Evolutionary conservation across 2,888 invertebrate species (phyloP).

Genomic region (Acleris sparsana): DNA sequence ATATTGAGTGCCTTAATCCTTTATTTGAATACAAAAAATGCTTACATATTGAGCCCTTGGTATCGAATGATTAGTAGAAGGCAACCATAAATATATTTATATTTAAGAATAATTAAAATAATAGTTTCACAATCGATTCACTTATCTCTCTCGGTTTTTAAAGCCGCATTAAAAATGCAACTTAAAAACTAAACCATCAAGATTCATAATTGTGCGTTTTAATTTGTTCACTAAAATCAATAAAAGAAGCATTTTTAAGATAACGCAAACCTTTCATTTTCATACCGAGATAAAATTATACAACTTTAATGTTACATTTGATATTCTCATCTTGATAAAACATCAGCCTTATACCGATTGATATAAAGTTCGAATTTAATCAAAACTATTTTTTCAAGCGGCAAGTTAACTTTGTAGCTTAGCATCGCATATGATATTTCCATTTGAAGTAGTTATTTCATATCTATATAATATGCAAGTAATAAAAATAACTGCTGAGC

Average conservation of each 20-base stretch:
- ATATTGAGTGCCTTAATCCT: too few relatives aligned
- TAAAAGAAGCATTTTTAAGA: slow-evolving; percentile 32
- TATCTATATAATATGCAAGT: slow-evolving; percentile 20
- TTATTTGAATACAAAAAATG: too few relatives aligned
- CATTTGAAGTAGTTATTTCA: slow-evolving; percentile 28
- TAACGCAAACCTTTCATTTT: slow-evolving; percentile 30
- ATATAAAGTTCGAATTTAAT: slow-evolving; percentile 7
- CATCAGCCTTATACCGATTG: background rate
- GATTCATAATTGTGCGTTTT: background rate
- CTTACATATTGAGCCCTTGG: background rate
- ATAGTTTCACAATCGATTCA: slow-evolving; percentile 24
- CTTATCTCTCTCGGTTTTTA: slow-evolving; percentile 16
- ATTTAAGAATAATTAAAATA: slow-evolving; percentile 7
- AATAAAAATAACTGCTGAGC: background rate
- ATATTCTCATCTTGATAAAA: background rate
- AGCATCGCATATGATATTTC: slow-evolving; percentile 16
- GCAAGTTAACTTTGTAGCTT: slow-evolving; percentile 1
- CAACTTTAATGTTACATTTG: slow-evolving; percentile 24
- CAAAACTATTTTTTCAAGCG: background rate
- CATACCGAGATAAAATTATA: slow-evolving; percentile 28
- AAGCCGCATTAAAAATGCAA: background rate
- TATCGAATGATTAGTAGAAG: background rate
- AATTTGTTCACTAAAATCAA: slow-evolving; percentile 30
- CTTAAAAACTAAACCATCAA: background rate
- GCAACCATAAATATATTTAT: slow-evolving; percentile 11